phyloP scores from a whole-genome alignment of 2,113 vertebrate genomes.

The Xenus cinereus region DNA sequence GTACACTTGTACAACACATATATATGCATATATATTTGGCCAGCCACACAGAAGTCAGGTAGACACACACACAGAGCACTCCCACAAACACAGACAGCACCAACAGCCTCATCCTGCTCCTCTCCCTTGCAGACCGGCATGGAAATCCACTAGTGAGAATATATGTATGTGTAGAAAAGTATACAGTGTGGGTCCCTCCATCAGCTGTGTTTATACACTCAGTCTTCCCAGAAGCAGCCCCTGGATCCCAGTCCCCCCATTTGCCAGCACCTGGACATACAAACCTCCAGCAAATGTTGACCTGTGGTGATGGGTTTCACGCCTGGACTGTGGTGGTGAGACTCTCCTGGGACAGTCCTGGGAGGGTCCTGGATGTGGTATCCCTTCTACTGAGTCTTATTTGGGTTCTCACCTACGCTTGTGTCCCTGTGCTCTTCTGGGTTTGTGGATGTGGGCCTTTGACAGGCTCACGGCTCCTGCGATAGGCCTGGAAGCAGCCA shows the following conservation, averaged over 20 bases:
- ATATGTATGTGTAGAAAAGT: background rate
- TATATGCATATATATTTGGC: background rate
- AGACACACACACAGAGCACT: background rate
- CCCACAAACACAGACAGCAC: background rate
- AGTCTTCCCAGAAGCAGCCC: background rate
- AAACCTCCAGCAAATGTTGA: background rate
- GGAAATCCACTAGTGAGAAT: background rate
- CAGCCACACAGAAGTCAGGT: background rate
- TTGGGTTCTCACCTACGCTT: background rate
- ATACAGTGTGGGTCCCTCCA: background rate
- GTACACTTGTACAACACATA: background rate
- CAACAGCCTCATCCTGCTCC: background rate
- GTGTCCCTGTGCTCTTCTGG: background rate
- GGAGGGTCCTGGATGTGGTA: background rate
- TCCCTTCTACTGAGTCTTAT: background rate
- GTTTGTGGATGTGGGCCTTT: background rate
- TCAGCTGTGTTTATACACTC: background rate
- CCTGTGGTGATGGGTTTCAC: accelerated
- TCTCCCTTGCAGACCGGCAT: background rate
- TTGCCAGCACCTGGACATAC: background rate
- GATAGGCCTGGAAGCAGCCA: background rate
- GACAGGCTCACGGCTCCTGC: background rate
- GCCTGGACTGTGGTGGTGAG: accelerated
- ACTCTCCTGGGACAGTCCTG: background rate
- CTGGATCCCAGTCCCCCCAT: background rate